Conservation (phyloP, 2,888 invertebrate genomes). For the Cosmia trapezina region DNA sequence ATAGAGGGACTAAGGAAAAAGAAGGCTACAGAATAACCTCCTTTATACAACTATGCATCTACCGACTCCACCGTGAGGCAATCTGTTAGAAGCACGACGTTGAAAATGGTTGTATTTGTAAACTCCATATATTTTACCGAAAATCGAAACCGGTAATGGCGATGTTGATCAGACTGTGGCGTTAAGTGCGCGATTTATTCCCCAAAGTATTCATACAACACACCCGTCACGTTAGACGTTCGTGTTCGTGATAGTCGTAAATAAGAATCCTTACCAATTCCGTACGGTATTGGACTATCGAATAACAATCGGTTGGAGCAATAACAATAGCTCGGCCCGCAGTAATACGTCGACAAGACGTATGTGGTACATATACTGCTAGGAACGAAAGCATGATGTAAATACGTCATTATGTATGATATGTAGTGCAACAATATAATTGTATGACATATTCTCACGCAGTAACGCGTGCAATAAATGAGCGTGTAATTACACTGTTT, state of each 20-base stretch:
- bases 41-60: background rate
- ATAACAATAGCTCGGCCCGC: constrained; percentile 42
- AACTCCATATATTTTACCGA: constrained; percentile 23
- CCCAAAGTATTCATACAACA: constrained; percentile 45
- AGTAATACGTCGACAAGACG: constrained; percentile 22
- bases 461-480: constrained; percentile 57
- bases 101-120: constrained; percentile 30
- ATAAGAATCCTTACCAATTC: constrained; percentile 52
- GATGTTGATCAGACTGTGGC: constrained; percentile 20
- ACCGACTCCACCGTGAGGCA: background rate
- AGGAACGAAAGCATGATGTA: constrained; percentile 59
- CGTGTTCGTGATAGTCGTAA: constrained; percentile 46
- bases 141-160: constrained; percentile 21
- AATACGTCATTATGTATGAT: constrained; percentile 55
- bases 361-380: constrained; percentile 7
- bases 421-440: constrained; percentile 63
- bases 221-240: constrained; percentile 27
- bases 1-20: background rate
- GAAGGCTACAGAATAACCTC: background rate
- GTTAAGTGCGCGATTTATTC: constrained; percentile 36
- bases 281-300: constrained; percentile 47
- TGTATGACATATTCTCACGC: constrained; percentile 66
- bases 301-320: constrained; percentile 50
- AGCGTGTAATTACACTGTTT: constrained; percentile 61
- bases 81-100: constrained; percentile 10